A percentile compares a stretch with the other conserved stretches of the same genome.
phyloP scores from a whole-genome alignment of 2,113 vertebrate species.

The Lasiurus borealis region DNA sequence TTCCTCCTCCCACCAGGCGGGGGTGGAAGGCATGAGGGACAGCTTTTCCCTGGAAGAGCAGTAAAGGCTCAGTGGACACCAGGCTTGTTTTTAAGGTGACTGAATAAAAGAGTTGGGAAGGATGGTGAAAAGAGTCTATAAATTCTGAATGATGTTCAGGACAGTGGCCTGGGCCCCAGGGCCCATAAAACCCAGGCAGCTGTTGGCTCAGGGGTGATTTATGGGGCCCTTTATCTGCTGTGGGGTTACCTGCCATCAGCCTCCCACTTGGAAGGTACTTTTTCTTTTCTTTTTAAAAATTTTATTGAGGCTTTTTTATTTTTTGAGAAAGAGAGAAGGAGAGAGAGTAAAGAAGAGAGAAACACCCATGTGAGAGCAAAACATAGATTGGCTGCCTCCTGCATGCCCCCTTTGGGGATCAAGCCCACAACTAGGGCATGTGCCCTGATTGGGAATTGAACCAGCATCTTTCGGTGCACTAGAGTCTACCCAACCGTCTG shows the following conservation, averaged over 20 bases:
- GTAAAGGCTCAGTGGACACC: not conserved
- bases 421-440: too few species aligned
- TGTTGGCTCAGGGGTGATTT: not conserved
- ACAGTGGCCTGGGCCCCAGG: conserved; percentile 35
- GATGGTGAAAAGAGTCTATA: conserved; percentile 68
- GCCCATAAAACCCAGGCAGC: conserved; percentile 64
- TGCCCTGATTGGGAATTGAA: too few species aligned
- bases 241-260: not conserved
- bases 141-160: conserved; percentile 64
- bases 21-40: not conserved
- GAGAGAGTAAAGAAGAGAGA: too few species aligned
- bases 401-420: too few species aligned
- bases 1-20: not conserved
- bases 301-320: too few species aligned
- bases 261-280: not conserved
- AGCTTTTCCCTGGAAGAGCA: not conserved
- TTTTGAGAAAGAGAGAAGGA: too few species aligned
- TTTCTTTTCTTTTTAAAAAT: not conserved
- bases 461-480: too few species aligned
- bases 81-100: not conserved
- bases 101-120: conserved; percentile 51
- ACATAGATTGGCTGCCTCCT: too few species aligned
- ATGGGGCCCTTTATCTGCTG: not conserved
- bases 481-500: too few species aligned
- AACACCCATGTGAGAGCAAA: too few species aligned